Percentiles rank a stretch among this genome's conserved stretches.
Evolutionary conservation across 2,113 vertebrate genomes (phyloP).

Genomic region (Cricetomys ansorgei): DNA sequence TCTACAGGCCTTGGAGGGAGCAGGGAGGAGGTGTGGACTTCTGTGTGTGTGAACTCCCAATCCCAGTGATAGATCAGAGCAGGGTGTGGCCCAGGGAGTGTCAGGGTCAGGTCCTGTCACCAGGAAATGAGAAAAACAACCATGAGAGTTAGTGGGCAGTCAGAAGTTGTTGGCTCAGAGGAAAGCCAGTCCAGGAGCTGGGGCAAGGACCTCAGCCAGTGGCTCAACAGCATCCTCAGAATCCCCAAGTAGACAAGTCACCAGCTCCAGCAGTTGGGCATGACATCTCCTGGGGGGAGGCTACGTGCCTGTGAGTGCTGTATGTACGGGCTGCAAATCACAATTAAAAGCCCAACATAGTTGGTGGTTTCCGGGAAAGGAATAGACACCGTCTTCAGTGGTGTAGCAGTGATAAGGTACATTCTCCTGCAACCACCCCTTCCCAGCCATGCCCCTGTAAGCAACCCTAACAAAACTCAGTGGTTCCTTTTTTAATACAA

Average conservation of each 20-base stretch:
- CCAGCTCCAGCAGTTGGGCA: neutral
- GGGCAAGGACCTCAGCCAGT: neutral
- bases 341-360: neutral
- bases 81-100: neutral
- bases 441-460: neutral
- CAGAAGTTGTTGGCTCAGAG: neutral
- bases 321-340: neutral
- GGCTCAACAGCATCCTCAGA: no score
- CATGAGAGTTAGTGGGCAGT: neutral
- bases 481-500: neutral
- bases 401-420: neutral
- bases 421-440: neutral
- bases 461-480: neutral
- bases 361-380: neutral
- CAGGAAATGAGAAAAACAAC: neutral
- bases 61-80: neutral
- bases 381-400: neutral
- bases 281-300: neutral
- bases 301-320: neutral
- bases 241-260: accelerated
- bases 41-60: neutral
- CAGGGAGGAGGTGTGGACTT: neutral
- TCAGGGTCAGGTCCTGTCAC: neutral
- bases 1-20: neutral
- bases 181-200: neutral